Base-by-base conservation (phyloP, 2,797 vertebrate genomes). In the Schizothorax lantsangensis region DNA sequence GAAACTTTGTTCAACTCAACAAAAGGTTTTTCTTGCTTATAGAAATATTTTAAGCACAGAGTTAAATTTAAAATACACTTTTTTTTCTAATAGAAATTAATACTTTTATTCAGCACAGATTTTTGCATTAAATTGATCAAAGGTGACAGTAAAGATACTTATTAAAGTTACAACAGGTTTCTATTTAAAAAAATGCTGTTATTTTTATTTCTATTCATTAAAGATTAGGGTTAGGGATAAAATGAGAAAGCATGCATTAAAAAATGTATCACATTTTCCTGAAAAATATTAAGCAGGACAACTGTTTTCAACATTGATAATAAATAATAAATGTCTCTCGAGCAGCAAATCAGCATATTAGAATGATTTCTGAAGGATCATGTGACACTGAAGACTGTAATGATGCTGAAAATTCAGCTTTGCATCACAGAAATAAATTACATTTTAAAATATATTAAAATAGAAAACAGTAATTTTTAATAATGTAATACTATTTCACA, bases 361-460 rank as follows among this genome's bases (percentile, higher is more conserved):
- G 11, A 33, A 75, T 12, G 15, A 33, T 52, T 52, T 75, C 26
- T 75, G 9, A 52, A 75, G 17, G 71, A 73, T 47, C 12, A 3
- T 49, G 72, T 74, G 72, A 74, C 43, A 19, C 12, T 30, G 6
- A 74, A 74, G 72, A 43, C n/a, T 74, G 43, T 45, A 74, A 49
- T 30, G 43, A 30, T 74, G 12, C 72, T 74, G 26, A 17, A 30
- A 19, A 26, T 26, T 45, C 14, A 2, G 1, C 14, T 47, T 74
- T 74, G 43, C 5, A 9, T 45, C 43, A 15, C 40, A 9, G 23
- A 1, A 72, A 72, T 72, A 45, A 45, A 45, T 45, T 1, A n/a
- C 71, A 45, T 45, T n/a, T 15, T 19, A 6, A 30, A 36, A 77
- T 36, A 23, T 36, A 33, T 30, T 33, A 0, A 33, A 49, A 33